Percentiles rank a stretch among this genome's conserved stretches.
Conservation (phyloP, 30 jellyfish, hydroid and myxozoan species). For the Chironex yamaguchii region DNA sequence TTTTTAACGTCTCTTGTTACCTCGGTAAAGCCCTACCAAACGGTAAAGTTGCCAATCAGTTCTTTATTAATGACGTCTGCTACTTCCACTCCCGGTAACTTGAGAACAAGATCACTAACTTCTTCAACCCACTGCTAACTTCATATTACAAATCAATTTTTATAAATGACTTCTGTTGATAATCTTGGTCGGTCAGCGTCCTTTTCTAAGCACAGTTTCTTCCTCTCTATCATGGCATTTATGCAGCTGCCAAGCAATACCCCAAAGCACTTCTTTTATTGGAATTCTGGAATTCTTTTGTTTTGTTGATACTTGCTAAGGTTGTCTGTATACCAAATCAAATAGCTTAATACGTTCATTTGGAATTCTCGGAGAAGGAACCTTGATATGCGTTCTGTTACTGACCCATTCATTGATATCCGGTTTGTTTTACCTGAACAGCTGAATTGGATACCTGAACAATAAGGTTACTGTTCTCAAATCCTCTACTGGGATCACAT, state of each 20-base stretch:
- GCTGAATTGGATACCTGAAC: background rate
- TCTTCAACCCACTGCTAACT: too few relatives aligned
- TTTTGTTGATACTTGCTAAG: background rate
- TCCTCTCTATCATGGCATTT: background rate
- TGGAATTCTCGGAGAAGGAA: background rate
- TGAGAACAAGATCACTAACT: too few relatives aligned
- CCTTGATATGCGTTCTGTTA: background rate
- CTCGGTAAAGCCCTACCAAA: too few relatives aligned
- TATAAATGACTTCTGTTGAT: too few relatives aligned
- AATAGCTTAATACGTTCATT: background rate
- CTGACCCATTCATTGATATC: background rate
- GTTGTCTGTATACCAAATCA: background rate
- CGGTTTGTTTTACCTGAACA: background rate
- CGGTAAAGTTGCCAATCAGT: too few relatives aligned
- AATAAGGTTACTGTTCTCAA: background rate
- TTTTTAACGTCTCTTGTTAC: too few relatives aligned
- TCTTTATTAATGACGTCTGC: too few relatives aligned
- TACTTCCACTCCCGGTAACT: too few relatives aligned
- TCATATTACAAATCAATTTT: too few relatives aligned
- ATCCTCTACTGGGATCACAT: background rate
- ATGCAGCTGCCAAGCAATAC: background rate
- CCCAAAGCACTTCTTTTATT: background rate
- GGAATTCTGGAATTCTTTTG: background rate
- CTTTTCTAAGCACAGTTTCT: background rate
- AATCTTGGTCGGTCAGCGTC: background rate